A percentile compares a stretch with the other conserved stretches of the same genome.
Conservation (phyloP, 2,888 invertebrate genomes). For the Tiliacea citrago region DNA sequence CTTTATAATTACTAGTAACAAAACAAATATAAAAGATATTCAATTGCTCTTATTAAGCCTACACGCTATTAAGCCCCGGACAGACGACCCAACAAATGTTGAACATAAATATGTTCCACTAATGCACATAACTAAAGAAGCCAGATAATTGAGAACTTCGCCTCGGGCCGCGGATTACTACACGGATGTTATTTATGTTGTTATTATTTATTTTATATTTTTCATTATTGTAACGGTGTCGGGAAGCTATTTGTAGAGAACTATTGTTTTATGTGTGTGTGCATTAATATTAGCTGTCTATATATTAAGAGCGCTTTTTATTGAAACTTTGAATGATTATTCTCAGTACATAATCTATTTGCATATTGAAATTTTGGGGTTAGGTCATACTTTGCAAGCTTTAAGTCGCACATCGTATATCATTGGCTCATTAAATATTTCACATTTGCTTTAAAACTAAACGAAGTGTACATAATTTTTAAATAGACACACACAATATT, state of each 20-base stretch:
- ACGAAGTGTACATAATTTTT: conserved; percentile 58
- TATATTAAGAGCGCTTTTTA: conserved; percentile 22
- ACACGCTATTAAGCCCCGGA: conserved; percentile 52
- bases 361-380: neutral
- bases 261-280: conserved; percentile 51
- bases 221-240: conserved; percentile 66
- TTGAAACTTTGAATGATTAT: conserved; percentile 34
- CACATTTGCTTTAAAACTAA: conserved; percentile 49
- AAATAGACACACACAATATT: conserved; percentile 46
- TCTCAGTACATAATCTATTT: conserved; percentile 8
- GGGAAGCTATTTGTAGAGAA: conserved; percentile 42
- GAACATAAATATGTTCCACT: conserved; percentile 67
- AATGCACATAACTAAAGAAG: conserved; percentile 71
- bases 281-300: conserved; percentile 55
- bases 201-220: conserved; percentile 66
- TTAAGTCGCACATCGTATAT: conserved; percentile 44
- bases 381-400: conserved; percentile 37
- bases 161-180: conserved; percentile 61
- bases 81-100: conserved; percentile 58
- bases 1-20: conserved; percentile 43
- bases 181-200: conserved; percentile 58
- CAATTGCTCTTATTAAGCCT: conserved; percentile 62
- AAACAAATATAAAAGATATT: conserved; percentile 61
- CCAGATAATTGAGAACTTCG: conserved; percentile 67
- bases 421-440: conserved; percentile 55